phyloP scores from a whole-genome alignment of 2,888 invertebrate genomes.

The Hirtodrosophila duncani region DNA sequence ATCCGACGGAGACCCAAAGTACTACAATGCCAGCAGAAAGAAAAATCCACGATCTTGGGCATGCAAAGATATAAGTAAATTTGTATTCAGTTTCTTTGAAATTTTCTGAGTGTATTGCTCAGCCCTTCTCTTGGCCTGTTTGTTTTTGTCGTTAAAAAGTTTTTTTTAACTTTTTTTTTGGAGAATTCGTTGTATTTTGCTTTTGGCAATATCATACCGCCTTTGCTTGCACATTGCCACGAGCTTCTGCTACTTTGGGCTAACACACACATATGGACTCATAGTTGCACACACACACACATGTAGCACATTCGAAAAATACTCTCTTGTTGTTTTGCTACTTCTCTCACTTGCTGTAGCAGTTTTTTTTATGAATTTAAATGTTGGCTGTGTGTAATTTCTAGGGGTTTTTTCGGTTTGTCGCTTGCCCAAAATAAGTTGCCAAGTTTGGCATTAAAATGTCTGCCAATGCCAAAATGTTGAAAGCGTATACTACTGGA shows the following conservation, averaged over 20 bases:
- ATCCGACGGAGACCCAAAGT: too few relatives aligned
- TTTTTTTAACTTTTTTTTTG: slow-evolving; percentile 33
- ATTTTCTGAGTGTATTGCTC: too few relatives aligned
- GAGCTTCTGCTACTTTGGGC: slow-evolving; percentile 34
- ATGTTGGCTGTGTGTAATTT: slow-evolving; percentile 5
- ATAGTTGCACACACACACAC: slow-evolving; percentile 36
- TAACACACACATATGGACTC: slow-evolving; percentile 44
- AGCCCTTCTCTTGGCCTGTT: slow-evolving; percentile 18
- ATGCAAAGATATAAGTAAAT: too few relatives aligned
- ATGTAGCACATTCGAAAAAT: slow-evolving; percentile 19
- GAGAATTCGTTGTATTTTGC: slow-evolving; percentile 17
- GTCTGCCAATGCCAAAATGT: slow-evolving; percentile 37
- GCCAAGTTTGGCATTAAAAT: slow-evolving; percentile 69
- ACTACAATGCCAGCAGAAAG: too few relatives aligned
- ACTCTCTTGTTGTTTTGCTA: slow-evolving; percentile 22
- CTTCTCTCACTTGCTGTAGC: slow-evolving; percentile 3
- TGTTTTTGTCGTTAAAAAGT: slow-evolving; percentile 57
- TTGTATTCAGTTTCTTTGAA: too few relatives aligned
- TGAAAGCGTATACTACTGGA: slow-evolving; percentile 24
- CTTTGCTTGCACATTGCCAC: slow-evolving; percentile 27
- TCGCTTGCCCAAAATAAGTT: slow-evolving; percentile 20
- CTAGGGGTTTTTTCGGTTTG: neutral
- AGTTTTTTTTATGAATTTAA: slow-evolving; percentile 40
- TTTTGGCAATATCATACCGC: slow-evolving; percentile 50
- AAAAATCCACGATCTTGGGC: too few relatives aligned